phyloP scores from a whole-genome alignment of 23 tunicate species.

The Ascidia mentula region DNA sequence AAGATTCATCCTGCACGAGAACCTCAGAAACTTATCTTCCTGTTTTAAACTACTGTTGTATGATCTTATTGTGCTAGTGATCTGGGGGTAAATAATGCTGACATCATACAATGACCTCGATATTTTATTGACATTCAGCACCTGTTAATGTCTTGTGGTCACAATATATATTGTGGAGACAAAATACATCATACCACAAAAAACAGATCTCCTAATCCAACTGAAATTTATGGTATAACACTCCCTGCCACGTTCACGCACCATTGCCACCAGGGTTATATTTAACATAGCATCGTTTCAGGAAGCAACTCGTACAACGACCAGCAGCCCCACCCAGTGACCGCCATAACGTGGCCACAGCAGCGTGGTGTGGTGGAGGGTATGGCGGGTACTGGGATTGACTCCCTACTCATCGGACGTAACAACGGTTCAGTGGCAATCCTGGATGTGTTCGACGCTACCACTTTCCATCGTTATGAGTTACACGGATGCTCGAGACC shows the following conservation, averaged over 20 bases:
- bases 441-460: conserved; percentile 73
- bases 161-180: no score
- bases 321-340: conserved; percentile 41
- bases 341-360: conserved; percentile 67
- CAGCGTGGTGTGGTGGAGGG: conserved; percentile 66
- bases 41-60: no score
- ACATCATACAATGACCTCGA: no score
- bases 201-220: not conserved
- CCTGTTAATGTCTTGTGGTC: no score
- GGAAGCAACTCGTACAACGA: conserved; percentile 62
- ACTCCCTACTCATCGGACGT: conserved; percentile 63
- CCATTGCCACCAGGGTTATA: no score
- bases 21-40: no score
- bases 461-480: conserved; percentile 64
- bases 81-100: no score
- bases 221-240: no score
- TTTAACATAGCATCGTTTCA: not conserved
- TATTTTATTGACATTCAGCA: no score
- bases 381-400: conserved; percentile 66
- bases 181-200: not conserved
- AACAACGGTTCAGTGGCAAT: conserved; percentile 54
- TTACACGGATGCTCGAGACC: conserved; percentile 65
- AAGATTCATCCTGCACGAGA: no score
- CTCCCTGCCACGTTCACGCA: no score
- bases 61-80: no score